Base-by-base conservation (phyloP, 2,113 vertebrate species). In the Budorcas taxicolor region DNA sequence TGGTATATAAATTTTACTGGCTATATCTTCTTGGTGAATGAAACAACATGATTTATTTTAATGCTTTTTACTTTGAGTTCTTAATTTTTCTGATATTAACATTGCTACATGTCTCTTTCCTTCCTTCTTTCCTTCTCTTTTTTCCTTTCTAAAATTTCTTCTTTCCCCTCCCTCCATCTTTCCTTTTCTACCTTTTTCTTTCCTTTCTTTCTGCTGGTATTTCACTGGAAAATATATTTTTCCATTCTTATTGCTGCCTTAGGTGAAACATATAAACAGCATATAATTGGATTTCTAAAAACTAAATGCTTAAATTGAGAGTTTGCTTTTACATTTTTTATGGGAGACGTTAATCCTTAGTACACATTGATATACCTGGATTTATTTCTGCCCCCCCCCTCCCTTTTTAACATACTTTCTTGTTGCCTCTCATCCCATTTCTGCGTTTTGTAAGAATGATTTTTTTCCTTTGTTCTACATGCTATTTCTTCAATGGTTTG, bases 231-330 rank as follows among this genome's bases (percentile, higher is more conserved):
- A 87, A 74, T 83, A 78, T 90, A 89, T 57, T 60, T 60, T 95
- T 87, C 21, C 29, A 57, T 71, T 93, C n/a, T 29, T 96, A n/a
- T 88, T 93, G 87, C 53, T 83, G 50, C 31, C 84, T 90, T 60
- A 94, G 29, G 25, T 87, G 55, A 93, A 84, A 93, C 43, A 53
- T 47, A 87, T 64, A 71, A 91, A 85, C 40, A 94, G 17, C n/a
- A 87, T 71, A 50, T 55, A 90, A 84, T 10, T 90, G 50, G 29
- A 67, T 55, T 96, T 97, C 52, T 93, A 33, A 88, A 94, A 96
- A 58, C 31, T 21, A 91, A 95, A 94, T 87, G 71, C 64, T 82
- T 52, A 96, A 93, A 87, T 87, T 52, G 55, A 93, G 76, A 87
- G 50, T 84, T 94, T 78, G 74, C 31, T 86, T 90, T 88, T 95